phyloP scores from a whole-genome alignment of 1,140 invertebrate genomes.

The Adoxophyes honmai region DNA sequence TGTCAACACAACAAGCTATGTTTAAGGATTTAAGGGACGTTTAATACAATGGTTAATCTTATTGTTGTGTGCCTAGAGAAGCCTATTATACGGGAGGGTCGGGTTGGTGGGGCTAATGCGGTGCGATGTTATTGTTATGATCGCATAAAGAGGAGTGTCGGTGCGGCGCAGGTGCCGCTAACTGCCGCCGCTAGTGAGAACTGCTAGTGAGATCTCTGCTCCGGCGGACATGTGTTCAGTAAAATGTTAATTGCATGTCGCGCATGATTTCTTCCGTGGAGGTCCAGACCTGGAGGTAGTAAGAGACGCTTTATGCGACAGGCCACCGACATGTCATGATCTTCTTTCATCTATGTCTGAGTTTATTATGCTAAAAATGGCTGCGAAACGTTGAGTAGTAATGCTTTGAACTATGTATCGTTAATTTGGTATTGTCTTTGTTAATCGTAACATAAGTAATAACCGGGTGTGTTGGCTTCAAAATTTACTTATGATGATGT shows the following conservation, averaged over 20 bases:
- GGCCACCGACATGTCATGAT: no score
- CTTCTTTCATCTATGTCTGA: no score
- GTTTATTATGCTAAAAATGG: no score
- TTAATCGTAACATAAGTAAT: no score
- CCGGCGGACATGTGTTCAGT: background rate
- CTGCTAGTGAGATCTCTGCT: conserved; percentile 20
- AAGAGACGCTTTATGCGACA: no score
- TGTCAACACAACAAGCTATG: conserved; percentile 10
- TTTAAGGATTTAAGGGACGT: conserved; percentile 13
- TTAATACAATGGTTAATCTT: conserved; percentile 23
- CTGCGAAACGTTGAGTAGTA: no score
- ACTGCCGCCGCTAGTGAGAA: conserved; percentile 32
- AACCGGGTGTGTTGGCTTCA: no score
- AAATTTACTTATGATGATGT: no score
- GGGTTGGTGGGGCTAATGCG: conserved; percentile 20
- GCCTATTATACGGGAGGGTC: conserved; percentile 17
- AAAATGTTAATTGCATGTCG: conserved; percentile 3
- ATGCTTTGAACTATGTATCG: no score
- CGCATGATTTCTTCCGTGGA: background rate
- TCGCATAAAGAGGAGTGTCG: conserved; percentile 34
- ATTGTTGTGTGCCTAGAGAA: conserved; percentile 20
- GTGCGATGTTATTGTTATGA: conserved; percentile 37
- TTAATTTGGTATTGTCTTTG: no score
- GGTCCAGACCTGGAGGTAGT: no score
- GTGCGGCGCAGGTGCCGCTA: conserved; percentile 34